Conservation (phyloP, 1,140 invertebrate genomes). For the Cyclargus thomasi region DNA sequence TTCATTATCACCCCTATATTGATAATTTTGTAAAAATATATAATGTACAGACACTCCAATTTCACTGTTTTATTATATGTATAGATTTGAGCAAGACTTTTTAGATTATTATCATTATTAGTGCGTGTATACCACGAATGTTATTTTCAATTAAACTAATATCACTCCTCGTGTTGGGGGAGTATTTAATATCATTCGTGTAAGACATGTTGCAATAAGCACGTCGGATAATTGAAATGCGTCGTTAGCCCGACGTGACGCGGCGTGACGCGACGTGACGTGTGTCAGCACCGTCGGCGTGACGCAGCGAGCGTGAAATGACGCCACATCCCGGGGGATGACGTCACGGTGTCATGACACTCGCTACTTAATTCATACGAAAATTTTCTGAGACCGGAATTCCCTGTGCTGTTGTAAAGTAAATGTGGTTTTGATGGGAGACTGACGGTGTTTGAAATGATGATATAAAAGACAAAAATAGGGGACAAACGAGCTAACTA, state of each 20-base stretch:
- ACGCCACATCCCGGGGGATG: background rate
- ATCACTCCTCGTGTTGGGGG: background rate
- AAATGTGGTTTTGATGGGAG: background rate
- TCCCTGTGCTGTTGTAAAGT: background rate
- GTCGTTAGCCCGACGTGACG: background rate
- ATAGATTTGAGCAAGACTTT: too few species aligned
- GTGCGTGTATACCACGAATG: too few species aligned
- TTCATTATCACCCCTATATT: too few species aligned
- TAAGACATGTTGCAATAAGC: background rate
- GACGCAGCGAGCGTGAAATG: background rate
- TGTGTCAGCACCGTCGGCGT: background rate
- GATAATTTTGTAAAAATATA: too few species aligned
- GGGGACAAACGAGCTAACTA: too few species aligned
- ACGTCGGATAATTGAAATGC: background rate
- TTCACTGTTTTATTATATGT: too few species aligned
- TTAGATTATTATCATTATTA: too few species aligned
- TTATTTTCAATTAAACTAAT: background rate
- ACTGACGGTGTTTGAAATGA: too few species aligned
- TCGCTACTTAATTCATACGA: background rate
- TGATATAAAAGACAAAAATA: too few species aligned
- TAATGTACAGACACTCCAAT: too few species aligned
- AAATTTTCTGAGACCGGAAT: background rate
- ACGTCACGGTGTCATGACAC: background rate
- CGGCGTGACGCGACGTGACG: background rate
- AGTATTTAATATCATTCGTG: background rate